phyloP scores from a whole-genome alignment of 2,113 vertebrate genomes.

The Seriola aureovittata region DNA sequence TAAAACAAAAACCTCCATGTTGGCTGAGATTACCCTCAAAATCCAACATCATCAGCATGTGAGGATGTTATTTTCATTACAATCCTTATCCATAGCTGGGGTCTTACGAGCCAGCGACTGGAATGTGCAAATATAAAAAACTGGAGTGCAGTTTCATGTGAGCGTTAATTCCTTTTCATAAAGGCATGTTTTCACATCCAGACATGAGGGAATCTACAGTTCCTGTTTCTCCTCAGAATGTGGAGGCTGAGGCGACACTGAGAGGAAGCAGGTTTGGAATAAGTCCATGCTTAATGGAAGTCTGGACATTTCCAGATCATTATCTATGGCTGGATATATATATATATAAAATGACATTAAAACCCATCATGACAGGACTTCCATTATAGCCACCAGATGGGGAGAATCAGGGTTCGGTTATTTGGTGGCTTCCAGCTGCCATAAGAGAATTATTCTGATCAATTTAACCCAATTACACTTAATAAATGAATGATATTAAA shows the following conservation, averaged over 20 bases:
- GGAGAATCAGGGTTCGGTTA: no score
- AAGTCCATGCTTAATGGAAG: slow-evolving; percentile 32
- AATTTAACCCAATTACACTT: background rate
- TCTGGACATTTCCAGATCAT: slow-evolving; percentile 34
- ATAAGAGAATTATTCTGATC: background rate
- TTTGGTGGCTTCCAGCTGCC: background rate
- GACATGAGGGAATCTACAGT: slow-evolving; percentile 21
- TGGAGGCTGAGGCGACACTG: background rate
- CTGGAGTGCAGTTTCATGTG: background rate
- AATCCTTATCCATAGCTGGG: background rate
- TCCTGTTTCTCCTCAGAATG: slow-evolving; percentile 3
- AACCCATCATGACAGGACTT: background rate
- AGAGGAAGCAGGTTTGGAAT: slow-evolving; percentile 11
- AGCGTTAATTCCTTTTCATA: slow-evolving; percentile 31
- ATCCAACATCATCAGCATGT: slow-evolving; percentile 5
- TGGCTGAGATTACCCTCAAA: background rate
- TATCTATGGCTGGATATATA: slow-evolving; percentile 24
- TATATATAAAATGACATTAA: slow-evolving; percentile 2
- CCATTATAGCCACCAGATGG: background rate
- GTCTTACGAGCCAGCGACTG: slow-evolving; percentile 4
- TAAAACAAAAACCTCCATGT: background rate
- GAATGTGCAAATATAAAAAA: slow-evolving; percentile 35
- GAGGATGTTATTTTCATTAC: slow-evolving; percentile 28
- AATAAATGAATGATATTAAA: background rate
- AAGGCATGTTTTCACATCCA: slow-evolving; percentile 40